Conservation (phyloP, 2,888 invertebrate species). For the Marronus borbonicus region DNA sequence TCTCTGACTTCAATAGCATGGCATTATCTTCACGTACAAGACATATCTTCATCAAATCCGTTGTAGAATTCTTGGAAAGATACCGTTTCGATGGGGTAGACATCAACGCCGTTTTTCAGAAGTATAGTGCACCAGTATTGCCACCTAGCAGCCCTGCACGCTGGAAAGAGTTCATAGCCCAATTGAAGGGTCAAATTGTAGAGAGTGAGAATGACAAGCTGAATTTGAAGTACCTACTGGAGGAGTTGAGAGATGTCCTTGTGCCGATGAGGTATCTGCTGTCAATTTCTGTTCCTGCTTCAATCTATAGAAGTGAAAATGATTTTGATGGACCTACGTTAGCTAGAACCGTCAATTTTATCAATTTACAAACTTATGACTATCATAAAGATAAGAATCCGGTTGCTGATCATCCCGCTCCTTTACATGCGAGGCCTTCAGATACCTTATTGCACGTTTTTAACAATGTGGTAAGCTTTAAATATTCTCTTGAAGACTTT, state of each 20-base stretch:
- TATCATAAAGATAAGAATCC: constrained; percentile 71
- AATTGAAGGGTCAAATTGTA: constrained; percentile 52
- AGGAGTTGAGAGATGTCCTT: constrained; percentile 77
- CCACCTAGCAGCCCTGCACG: background rate
- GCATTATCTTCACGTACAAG: constrained; percentile 74
- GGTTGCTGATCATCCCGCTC: constrained; percentile 72
- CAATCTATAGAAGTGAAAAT: constrained; percentile 77
- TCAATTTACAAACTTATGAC: constrained; percentile 80
- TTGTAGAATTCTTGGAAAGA: constrained; percentile 76
- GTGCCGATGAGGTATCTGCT: constrained; percentile 73
- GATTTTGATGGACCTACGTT: constrained; percentile 77
- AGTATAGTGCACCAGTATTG: constrained; percentile 73
- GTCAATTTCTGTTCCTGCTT: constrained; percentile 75
- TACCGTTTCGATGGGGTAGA: constrained; percentile 88
- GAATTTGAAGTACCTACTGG: constrained; percentile 73
- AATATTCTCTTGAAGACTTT: no score
- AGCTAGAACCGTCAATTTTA: constrained; percentile 77
- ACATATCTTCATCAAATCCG: constrained; percentile 77
- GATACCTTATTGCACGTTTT: constrained; percentile 72
- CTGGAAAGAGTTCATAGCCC: background rate
- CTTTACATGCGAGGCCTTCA: constrained; percentile 70
- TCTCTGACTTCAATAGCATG: constrained; percentile 82
- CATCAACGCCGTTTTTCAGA: constrained; percentile 81
- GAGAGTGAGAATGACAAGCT: constrained; percentile 71
- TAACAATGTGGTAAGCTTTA: constrained; percentile 71